phyloP scores from a whole-genome alignment of 2,888 invertebrate species.

The Nebria salina region DNA sequence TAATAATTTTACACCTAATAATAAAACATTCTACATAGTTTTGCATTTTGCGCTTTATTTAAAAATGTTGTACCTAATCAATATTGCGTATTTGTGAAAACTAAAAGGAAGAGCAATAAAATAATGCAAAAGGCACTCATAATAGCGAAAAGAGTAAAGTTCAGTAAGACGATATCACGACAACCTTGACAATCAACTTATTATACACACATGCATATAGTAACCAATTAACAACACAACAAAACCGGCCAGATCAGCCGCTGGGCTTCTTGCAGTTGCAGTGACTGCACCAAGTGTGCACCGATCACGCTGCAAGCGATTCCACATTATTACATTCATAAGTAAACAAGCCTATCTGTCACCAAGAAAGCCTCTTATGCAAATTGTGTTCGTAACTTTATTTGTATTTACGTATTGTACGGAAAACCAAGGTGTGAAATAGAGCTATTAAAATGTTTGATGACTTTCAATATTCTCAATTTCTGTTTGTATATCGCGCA shows the following conservation, averaged over 20 bases:
- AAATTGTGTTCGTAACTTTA: no score
- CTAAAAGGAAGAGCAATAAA: background rate
- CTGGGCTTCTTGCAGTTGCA: background rate
- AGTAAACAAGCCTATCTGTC: background rate
- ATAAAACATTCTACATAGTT: no score
- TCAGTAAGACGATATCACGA: background rate
- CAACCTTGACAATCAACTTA: slow-evolving; percentile 1
- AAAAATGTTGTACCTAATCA: no score
- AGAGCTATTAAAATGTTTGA: no score
- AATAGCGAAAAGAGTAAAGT: background rate
- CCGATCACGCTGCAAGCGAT: background rate
- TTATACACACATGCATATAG: background rate
- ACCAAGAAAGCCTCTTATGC: background rate
- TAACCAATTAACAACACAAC: background rate
- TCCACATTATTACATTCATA: background rate
- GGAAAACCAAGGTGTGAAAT: no score
- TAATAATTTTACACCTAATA: no score
- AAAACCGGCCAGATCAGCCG: background rate
- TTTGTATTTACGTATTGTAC: no score
- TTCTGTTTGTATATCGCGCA: no score
- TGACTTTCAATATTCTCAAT: no score
- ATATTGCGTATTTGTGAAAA: background rate
- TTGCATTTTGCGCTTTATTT: no score
- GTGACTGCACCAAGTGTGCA: background rate
- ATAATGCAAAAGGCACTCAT: background rate